These are phyloP conservation scores for Scolopax rusticola DNA, from an alignment of 2,797 vertebrate species.

Conservation along the genomic window DNA sequence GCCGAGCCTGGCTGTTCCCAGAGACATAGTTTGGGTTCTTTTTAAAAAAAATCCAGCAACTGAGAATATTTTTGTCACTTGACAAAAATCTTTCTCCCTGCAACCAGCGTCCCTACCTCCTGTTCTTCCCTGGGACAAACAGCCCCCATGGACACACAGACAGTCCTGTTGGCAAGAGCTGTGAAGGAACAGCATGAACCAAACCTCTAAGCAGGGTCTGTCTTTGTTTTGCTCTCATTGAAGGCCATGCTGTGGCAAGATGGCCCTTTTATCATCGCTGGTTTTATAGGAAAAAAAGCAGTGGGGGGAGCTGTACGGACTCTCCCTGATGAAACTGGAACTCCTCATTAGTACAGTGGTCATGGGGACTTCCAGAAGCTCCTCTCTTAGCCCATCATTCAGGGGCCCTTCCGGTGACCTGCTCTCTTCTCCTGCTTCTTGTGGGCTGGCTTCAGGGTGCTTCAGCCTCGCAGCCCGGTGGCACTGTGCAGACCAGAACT, in stretches of 20 bases:
- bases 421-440: slow-evolving; percentile 50
- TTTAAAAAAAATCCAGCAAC: background rate
- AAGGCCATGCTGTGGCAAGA: slow-evolving; percentile 10
- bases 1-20: background rate
- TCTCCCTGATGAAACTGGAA: slow-evolving; percentile 37
- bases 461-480: slow-evolving; percentile 26
- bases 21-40: background rate
- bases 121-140: background rate
- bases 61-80: background rate
- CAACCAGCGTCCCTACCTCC: background rate
- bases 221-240: slow-evolving; percentile 28
- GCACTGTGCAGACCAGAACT: slow-evolving; percentile 75
- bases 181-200: background rate
- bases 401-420: slow-evolving; percentile 29
- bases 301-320: background rate
- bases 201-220: background rate
- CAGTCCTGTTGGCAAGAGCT: background rate
- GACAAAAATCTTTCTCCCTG: background rate
- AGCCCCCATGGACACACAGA: background rate
- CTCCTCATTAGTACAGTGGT: slow-evolving; percentile 60
- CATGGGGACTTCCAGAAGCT: slow-evolving; percentile 76
- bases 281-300: slow-evolving; percentile 32
- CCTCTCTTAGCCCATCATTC: slow-evolving; percentile 49
- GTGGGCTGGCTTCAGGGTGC: slow-evolving; percentile 1
- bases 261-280: background rate